Evolutionary conservation across 2,797 vertebrate species (phyloP), one percentile per base, ranked within the genome.

Genomic region (Anolis apletophallus): DNA sequence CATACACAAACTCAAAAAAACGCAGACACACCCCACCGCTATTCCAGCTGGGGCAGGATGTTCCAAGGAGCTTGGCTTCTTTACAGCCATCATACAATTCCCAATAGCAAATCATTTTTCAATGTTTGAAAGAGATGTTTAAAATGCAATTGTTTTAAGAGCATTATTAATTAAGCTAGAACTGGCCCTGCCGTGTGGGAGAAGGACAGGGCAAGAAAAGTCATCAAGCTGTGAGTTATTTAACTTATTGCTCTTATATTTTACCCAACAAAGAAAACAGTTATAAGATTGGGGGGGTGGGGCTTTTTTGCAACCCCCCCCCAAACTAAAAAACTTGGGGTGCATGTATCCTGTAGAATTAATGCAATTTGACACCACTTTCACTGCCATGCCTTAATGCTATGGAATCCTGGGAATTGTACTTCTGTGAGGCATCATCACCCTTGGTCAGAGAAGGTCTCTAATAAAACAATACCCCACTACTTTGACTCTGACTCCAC

Each of bases 1-100:
- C 36, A 40, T 8, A 72, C 7, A 71, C 16, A 64, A 36, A 19
- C 16, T 80, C 84, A 82, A 81, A 79, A n/a, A 87, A 80, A 72
- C 79, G 86, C 5, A 61, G 12, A 80, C 32, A 40, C 80, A 86
- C 5, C 50, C 11, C 74, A 88, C 92, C 12, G 12, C 40, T 67
- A 95, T 94, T 94, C 91, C 91, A 89, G 95, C 89, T 93, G 88
- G 59, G 73, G 87, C 85, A 75, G 87, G 90, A 88, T 83, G 80
- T 90, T 85, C 90, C 88, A 36, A 89, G 89, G 83, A 91, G 84
- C 82, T 85, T 81, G 86, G 80, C 68, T 83, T 86, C 88, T 90
- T 91, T 87, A 84, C 87, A 89, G 83, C 91, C 91, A 90, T 91
- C 89, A 90, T 9, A 0, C 88, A 83, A 93, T 86, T 95, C 82